Conservation (phyloP, 1,140 invertebrate species). For the Semibalanus balanoides region DNA sequence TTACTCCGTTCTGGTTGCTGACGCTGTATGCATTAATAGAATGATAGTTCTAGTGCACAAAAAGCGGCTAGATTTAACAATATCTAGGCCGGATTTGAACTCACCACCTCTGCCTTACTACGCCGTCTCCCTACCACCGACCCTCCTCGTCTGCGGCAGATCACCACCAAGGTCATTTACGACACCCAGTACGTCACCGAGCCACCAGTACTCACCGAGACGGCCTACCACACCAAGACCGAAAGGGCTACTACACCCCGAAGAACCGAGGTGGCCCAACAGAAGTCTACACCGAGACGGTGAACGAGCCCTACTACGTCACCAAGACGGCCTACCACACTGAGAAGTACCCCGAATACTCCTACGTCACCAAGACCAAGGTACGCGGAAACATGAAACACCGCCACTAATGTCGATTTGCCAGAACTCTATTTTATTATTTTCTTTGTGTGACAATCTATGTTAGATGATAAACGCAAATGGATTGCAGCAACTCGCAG, state of each 20-base stretch:
- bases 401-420: no score
- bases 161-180: constrained; percentile 15
- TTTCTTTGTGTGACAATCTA: no score
- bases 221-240: constrained; percentile 2
- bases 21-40: no score
- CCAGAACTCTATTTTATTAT: no score
- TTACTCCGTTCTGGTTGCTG: no score
- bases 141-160: background rate
- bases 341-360: constrained; percentile 10
- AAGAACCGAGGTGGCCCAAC: no score
- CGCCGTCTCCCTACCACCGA: background rate
- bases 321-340: constrained; percentile 12
- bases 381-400: no score
- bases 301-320: constrained; percentile 14
- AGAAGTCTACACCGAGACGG: constrained; percentile 13
- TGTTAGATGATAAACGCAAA: no score
- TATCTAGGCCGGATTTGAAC: no score
- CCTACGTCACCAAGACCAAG: constrained; percentile 15
- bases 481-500: no score
- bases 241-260: constrained; percentile 11
- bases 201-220: constrained; percentile 12
- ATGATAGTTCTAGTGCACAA: no score
- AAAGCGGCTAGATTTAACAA: no score
- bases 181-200: constrained; percentile 17
- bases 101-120: background rate